Evolutionary conservation across 2,888 invertebrate genomes (phyloP), one percentile per base, ranked within the genome.

Genomic region (Leucoma salicis): DNA sequence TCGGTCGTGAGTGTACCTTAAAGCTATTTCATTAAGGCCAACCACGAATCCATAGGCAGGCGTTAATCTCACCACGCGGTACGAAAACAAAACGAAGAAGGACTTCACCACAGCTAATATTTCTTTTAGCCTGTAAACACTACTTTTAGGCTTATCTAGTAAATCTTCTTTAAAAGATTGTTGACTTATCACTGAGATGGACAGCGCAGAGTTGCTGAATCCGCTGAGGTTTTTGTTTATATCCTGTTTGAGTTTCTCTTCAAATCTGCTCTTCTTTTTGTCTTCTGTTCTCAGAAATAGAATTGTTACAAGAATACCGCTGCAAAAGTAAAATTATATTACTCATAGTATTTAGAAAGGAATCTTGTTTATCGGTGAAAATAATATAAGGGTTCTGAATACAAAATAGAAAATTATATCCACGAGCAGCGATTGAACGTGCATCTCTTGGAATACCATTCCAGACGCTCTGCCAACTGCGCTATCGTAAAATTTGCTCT

Each of bases 11-110:
- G 93, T 91, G 87, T 94, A 95, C 42, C 94, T 90, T 59, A 94
- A 84, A 0, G 94, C 91, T 24, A 96, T 82, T 68, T 95, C 94
- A 53, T 94, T 94, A 32, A 95, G 77, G 10, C 94, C 93, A 62
- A 97, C 92, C 21, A 95, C 94, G 63, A 96, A 93, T 28, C 95
- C 90, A 72, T 97, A 97, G 0, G 95, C 95, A 0, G 96, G 95
- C 1, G 96, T 96, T 39, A 97, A 78, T 48, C 96, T 92, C 46
- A 92, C 88, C 63, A 94, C 91, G 51, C 96, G 73, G 54, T 89
- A 89, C 3, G 74, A 74, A 43, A 91, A 68, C 57, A 91, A 71
- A 13, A 91, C 82, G 6, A 91, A 61, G 63, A 91, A 91, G 15
- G 90, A 86, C 56, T 88, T 80, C 8, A 83, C 63, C 66, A 85